Base-by-base conservation (phyloP, 1,140 invertebrate genomes). In the Aphelinus certus region DNA sequence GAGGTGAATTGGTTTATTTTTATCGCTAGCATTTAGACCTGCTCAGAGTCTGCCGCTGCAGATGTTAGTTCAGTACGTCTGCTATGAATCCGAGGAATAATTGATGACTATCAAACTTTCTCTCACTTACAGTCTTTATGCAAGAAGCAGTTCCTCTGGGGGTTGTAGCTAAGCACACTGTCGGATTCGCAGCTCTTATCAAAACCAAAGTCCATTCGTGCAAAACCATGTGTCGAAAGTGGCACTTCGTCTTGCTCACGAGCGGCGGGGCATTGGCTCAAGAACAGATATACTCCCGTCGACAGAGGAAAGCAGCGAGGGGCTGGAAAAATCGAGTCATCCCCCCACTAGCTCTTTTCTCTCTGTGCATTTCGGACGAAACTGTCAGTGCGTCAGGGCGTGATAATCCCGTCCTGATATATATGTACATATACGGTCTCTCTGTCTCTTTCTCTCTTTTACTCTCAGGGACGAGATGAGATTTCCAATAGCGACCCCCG, bases 321-420 rank as follows among this genome's bases (percentile, higher is more conserved):
- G 61, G 61, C 10, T 46, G 43, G 47, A 63, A 63, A 63, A 63
- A 63, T 63, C 46, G 61, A 63, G 61, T 45, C 46, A 10, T 45
- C 61, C n/a, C 3, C 58, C 43, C 58, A 43, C 9, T n/a, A 56
- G 6, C 26, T 26, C 58, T 60, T 26, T 26, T 26, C 26, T 26
- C 26, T n/a, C 57, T 58, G n/a, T 58, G 6, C 26, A 58, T 72
- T 73, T 75, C 66, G 75, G 76, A 70, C 72, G 81, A 77, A 79
- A 80, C 79, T 79, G 79, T 82, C 82, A 81, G 84, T 83, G 81
- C 82, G 81, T 78, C 71, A 82, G 82, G 82, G 83, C 82, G 83
- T 80, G 81, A 87, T 86, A 85, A 87, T 87, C 84, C 84, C 73
- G 43, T 63, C 73, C 76, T 79, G 81, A 80, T 81, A 84, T 80